These are phyloP conservation scores for Tenthredo livida DNA, from an alignment of 2,888 invertebrate genomes.

Conservation along the genomic window DNA sequence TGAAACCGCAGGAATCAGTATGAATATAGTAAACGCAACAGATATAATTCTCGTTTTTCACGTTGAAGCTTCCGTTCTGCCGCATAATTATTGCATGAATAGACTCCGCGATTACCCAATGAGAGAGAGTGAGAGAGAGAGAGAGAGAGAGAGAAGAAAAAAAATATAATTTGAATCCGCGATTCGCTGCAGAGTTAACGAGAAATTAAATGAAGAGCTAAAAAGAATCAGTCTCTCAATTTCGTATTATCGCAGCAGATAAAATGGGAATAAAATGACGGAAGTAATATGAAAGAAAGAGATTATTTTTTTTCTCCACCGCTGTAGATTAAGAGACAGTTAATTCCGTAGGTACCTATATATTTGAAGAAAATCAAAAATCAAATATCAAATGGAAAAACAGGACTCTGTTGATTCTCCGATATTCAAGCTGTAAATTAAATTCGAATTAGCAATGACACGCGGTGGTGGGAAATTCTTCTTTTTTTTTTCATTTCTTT, in stretches of 20 bases:
- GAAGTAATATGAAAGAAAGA: not conserved
- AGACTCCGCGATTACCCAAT: not conserved
- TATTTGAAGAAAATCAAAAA: not conserved
- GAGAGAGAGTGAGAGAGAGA: not conserved
- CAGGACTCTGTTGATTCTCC: not conserved
- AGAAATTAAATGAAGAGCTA: not conserved
- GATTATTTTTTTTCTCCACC: not conserved
- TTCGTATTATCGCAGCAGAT: not conserved
- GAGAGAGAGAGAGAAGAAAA: too few relatives aligned
- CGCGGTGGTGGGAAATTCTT: not conserved
- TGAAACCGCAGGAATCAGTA: not conserved
- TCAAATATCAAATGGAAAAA: not conserved
- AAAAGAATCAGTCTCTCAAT: not conserved
- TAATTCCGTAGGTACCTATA: not conserved
- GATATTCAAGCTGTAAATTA: not conserved
- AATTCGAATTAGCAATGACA: conserved; percentile 24
- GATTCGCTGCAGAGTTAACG: not conserved
- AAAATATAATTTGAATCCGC: not conserved
- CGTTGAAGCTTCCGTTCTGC: not conserved
- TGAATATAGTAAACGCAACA: not conserved
- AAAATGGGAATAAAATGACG: not conserved
- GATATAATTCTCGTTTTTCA: not conserved
- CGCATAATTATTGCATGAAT: not conserved
- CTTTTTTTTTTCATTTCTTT: too few relatives aligned
- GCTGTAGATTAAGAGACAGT: not conserved